Base-by-base conservation (phyloP, 1,140 invertebrate genomes). In the Neuroterus valhalla region DNA sequence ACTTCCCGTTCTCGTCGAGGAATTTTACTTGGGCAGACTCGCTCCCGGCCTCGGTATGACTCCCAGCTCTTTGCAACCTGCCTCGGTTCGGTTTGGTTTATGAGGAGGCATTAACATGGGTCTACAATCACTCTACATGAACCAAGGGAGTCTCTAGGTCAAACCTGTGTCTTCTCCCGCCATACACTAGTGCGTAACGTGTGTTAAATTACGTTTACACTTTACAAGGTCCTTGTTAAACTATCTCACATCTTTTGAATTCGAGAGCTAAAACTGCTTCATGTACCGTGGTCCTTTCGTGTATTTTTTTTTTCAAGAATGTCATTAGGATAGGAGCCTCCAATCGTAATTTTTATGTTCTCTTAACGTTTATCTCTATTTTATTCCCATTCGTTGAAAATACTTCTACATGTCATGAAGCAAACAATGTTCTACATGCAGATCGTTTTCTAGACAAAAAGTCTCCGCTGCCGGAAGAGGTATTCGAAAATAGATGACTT, bases 1-100 rank as follows among this genome's bases (percentile, higher is more conserved):
- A 72, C 67, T 74, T 50, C 52, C 66, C 52, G 38, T 55, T 76
- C 82, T 84, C 81, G 84, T 84, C 84, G 85, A 89, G 88, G 86
- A 89, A 89, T 89, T 89, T 87, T 88, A 85, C 86, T 87, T 83
- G 79, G 75, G 84, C 77, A 86, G 84, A 87, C 86, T 88, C 84
- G 86, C 85, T 87, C 85, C 82, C 81, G 76, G 79, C 81, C 85
- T 86, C 68, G 74, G 50, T 55, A 74, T 70, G 72, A 74, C 44
- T 23, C 19, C 66, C 11, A 31, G 8, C 38, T 66, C 17, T 68
- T 12, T 43, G n/a, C 66, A 45, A 44, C 43, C 45, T 46, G 45
- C 45, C 43, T 69, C 68, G 68, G 43, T 23, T 15, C 43, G 15
- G 68, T 26, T 26, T 52, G 26, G 48, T 84, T 82, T 75, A 82